A percentile compares a stretch with the other conserved stretches of the same genome.
phyloP scores from a whole-genome alignment of 2,113 vertebrate species.

The Serinus canaria region DNA sequence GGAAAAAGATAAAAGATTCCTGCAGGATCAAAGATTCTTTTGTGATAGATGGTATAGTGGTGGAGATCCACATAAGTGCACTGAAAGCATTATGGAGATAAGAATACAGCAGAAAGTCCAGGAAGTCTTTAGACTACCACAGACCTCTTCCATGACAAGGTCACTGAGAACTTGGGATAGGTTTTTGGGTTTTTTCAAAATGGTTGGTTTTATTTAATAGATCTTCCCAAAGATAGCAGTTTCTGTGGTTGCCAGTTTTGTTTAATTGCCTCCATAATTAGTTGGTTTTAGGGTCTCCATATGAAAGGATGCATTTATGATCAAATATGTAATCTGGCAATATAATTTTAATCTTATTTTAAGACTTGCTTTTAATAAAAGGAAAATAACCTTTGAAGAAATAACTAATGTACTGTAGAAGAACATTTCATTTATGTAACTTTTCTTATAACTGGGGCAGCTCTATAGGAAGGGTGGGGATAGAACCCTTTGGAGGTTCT shows the following conservation, averaged over 20 bases:
- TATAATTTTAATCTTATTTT: not conserved
- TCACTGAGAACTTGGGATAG: not conserved
- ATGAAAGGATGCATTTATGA: not conserved
- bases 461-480: not conserved
- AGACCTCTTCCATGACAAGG: not conserved
- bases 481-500: not conserved
- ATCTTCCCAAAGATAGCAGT: not conserved
- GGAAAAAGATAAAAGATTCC: not conserved
- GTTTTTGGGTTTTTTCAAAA: not conserved
- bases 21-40: not conserved
- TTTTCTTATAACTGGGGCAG: not conserved
- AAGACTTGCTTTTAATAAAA: not conserved
- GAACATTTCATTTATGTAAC: not conserved
- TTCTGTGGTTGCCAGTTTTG: not conserved
- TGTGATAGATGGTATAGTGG: not conserved
- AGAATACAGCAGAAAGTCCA: not conserved
- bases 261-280: not conserved
- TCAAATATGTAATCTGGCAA: not conserved
- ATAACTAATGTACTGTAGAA: not conserved
- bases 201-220: not conserved
- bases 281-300: not conserved
- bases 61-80: not conserved
- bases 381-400: not conserved
- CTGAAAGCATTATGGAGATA: not conserved
- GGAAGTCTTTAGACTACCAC: not conserved